Evolutionary conservation across 2,888 invertebrate species (phyloP).

Genomic region (Dione juno): DNA sequence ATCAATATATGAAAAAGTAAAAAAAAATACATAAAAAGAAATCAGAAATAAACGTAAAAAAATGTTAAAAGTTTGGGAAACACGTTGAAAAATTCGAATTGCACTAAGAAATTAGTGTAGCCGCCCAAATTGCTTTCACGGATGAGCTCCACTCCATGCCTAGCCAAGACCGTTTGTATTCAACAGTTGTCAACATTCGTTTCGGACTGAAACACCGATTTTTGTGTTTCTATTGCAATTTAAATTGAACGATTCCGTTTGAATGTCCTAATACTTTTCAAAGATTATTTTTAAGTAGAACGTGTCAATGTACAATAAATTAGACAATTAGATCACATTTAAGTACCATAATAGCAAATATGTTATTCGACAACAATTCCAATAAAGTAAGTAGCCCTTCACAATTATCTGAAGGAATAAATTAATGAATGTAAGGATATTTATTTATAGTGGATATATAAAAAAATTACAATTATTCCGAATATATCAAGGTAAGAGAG

Average conservation of each 20-base stretch:
- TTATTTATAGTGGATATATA: too few species aligned
- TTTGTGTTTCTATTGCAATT: constrained; percentile 3
- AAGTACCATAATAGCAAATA: too few species aligned
- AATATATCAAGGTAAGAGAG: too few species aligned
- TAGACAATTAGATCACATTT: too few species aligned
- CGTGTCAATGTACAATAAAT: too few species aligned
- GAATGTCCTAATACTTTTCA: neutral
- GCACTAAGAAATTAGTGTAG: constrained; percentile 4
- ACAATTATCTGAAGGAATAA: too few species aligned
- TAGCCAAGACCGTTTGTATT: constrained; percentile 18
- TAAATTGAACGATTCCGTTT: constrained; percentile 5
- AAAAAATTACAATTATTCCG: too few species aligned
- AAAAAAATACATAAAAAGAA: neutral
- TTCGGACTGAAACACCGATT: constrained; percentile 5
- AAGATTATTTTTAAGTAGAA: neutral
- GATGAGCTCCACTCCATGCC: constrained; percentile 1
- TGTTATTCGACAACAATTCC: too few species aligned
- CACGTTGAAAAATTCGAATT: neutral
- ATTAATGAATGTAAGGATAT: too few species aligned
- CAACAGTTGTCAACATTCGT: constrained; percentile 26
- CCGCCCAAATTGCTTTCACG: constrained; percentile 11
- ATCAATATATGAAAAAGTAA: too few species aligned
- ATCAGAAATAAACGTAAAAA: neutral
- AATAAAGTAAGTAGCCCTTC: too few species aligned
- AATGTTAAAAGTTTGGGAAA: neutral